Percentiles rank a stretch among this genome's conserved stretches.
Conservation (phyloP, 1,140 invertebrate genomes). For the Pogonomyrmex californicus region DNA sequence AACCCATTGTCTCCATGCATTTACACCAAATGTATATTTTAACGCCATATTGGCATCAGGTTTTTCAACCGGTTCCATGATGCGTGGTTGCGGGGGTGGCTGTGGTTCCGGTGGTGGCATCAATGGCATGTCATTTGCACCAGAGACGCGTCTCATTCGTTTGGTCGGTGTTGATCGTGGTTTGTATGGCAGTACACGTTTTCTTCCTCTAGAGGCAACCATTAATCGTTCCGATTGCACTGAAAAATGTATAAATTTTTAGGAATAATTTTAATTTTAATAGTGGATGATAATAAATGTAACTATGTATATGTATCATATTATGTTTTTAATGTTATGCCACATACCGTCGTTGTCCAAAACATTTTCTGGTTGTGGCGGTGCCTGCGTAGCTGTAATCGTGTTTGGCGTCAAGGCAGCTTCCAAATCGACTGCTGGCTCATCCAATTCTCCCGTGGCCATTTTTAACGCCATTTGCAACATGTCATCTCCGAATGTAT, state of each 20-base stretch:
- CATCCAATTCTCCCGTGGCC: conserved; percentile 93
- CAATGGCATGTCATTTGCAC: conserved; percentile 80
- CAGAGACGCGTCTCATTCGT: conserved; percentile 78
- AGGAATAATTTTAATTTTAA: conserved; percentile 8
- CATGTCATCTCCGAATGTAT: conserved; percentile 94
- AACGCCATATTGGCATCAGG: conserved; percentile 94
- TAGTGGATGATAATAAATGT: not conserved
- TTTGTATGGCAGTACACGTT: conserved; percentile 81
- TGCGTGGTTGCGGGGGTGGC: conserved; percentile 86
- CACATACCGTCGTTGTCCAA: conserved; percentile 80
- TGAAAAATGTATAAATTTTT: conserved; percentile 37
- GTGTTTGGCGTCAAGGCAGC: conserved; percentile 92
- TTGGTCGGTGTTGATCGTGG: conserved; percentile 79
- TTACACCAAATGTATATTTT: conserved; percentile 94
- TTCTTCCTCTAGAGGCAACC: conserved; percentile 78
- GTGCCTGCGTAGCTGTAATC: conserved; percentile 90
- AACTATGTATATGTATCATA: not conserved
- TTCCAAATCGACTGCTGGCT: conserved; percentile 92
- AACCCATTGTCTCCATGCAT: conserved; percentile 95
- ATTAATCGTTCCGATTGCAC: conserved; percentile 77
- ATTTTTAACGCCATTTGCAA: conserved; percentile 95
- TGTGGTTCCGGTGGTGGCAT: conserved; percentile 87
- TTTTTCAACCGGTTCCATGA: conserved; percentile 90
- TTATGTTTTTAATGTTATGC: not conserved
- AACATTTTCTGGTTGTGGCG: conserved; percentile 80